Base-by-base conservation (phyloP, 2,113 vertebrate species). In the Mesocricetus auratus region DNA sequence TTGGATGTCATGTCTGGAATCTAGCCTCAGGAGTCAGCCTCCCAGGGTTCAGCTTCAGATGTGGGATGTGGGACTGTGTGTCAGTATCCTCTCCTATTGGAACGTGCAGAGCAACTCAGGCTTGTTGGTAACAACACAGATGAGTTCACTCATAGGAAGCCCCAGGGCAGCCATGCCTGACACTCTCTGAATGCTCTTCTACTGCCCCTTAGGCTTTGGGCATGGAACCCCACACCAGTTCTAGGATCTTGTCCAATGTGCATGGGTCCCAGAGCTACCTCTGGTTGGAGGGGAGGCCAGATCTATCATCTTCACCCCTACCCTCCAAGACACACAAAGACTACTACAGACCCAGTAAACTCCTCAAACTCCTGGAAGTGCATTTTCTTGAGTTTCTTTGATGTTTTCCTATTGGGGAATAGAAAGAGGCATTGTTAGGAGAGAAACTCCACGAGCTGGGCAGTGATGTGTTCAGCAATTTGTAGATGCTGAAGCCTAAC, bases 291-390 rank as follows among this genome's bases (percentile, higher is more conserved):
- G n/a, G 47, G 17, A 91, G 26, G 68, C 42, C 19, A 69, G 83
- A 42, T 42, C 15, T 50, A 86, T 68, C 45, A 24, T n/a, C 39
- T 21, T 69, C 39, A 87, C 21, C 21, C 11, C 47, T 19, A 7
- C 26, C 21, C 53, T 89, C 13, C 33, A 26, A 50, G 31, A 12
- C 53, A 92, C 26, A 26, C 5, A 22, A n/a, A 39, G n/a, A 79
- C 29, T 9, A 26, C 69, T 78, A 91, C 97, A 89, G 29, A 97
- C 97, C 97, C 89, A 64, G 83, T 50, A 47, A 97, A 95, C 8
- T 78, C 78, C 77, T 97, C 96, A 68, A 97, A 97, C 58, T 97
- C 96, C 78, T 86, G 45, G 75, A 98, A 98, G n/a, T 3, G 5
- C 79, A 97, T 92, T 39, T 69, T 83, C 89, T 93, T 95, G 29